Evolutionary conservation across 2,113 vertebrate genomes (phyloP), one percentile per base, ranked within the genome.

Genomic region (Nannospalax galili): DNA sequence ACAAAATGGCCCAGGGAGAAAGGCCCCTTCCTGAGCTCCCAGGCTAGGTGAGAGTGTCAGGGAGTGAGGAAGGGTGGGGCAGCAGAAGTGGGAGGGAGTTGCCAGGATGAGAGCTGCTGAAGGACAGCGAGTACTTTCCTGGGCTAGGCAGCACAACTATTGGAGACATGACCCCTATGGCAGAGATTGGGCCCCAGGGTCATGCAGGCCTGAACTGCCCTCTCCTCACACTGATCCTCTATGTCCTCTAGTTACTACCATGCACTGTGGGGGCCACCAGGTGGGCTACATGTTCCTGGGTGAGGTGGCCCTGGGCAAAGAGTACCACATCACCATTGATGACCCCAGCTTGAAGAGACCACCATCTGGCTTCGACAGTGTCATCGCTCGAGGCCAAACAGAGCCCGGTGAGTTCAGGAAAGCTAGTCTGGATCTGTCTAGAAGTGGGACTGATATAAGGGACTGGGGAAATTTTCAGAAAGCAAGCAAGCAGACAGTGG

Each of bases 251-350:
- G 80, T 92, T 48, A 22, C 70, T 95, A 19, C 95, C 99, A 99
- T 99, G 93, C 1, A 30, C 24, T 90, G 81, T 2, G 97, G 98
- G 0, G 98, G 97, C 52, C 96, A 98, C n/a, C 90, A 37, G 0
- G 95, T 98, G 2, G 99, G 99, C 88, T 98, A 99, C 97, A 99
- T 99, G 99, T 99, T 99, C 98, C 98, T 99, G 97, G 95, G 97
- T 0, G 99, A 99, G 97, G 99, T 99, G 42, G 99, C 99, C 42
- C 98, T 99, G 12, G 99, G 99, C 64, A 98, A 98, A 94, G 98
- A 99, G 87, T n/a, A 98, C 87, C 97, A 92, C 90, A 99, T 99
- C 97, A 98, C 98, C 37, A 0, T 0, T 0, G 98, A 99, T 5
- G 15, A 99, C 64, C 0, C 5, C 62, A 94, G 84, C 0, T 92